Base-by-base conservation (phyloP, 2,888 invertebrate species). In the Melipona bicolor region DNA sequence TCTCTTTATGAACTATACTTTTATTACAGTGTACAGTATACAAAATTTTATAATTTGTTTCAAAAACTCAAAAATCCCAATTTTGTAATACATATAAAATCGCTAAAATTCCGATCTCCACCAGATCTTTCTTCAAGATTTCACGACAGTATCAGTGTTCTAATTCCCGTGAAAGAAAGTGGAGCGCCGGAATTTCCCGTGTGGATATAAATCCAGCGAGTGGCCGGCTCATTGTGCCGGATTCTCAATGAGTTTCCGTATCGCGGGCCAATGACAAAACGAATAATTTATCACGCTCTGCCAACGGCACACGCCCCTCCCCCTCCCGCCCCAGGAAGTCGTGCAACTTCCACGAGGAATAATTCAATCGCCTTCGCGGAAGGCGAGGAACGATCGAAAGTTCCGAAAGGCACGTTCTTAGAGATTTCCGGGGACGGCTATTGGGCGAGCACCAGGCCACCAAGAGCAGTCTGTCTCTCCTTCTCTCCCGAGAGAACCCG, bases 301-400 rank as follows among this genome's bases (percentile, higher is more conserved):
- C 85, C 90, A 88, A 77, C 74, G 81, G 82, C 89, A 89, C 84
- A 79, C 81, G 83, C 73, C 69, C 76, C 77, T 83, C 36, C 6
- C 56, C n/a, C 32, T 24, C 43, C 17, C 68, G 0, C 15, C n/a
- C n/a, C 24, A 24, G 68, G 78, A 75, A 64, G 79, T 54, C 72
- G 70, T 76, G 65, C 77, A 74, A 87, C 87, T 87, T 43, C 67
- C 69, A 62, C 79, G 21, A 84, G 75, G 87, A 92, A 92, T 92
- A 92, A 92, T 92, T 92, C 92, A 92, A 92, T 92, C 43, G 43
- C 43, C 90, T 88, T 84, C 81, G 80, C 79, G 82, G 9, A 9
- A 85, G 85, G 80, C 86, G 62, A 70, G 84, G 83, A 89, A 88
- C 88, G 90, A 91, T 90, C 89, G 88, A 88, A 92, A 93, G 88